Evolutionary conservation across 2,888 invertebrate species (phyloP), one percentile per base, ranked within the genome.

Genomic region (Limnephilus auricula): DNA sequence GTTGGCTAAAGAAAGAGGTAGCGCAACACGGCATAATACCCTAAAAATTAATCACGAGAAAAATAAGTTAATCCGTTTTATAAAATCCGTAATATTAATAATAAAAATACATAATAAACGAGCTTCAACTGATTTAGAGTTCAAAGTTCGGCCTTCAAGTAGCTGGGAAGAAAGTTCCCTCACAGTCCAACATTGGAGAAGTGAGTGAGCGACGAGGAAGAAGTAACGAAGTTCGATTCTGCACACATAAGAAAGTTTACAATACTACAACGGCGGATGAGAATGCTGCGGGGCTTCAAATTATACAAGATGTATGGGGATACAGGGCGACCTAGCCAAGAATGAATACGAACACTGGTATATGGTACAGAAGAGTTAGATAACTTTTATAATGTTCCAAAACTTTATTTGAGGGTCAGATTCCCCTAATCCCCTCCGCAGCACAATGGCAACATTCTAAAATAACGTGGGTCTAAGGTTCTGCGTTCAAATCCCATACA

Each of bases 191-290:
- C 40, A 89, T 45, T 45, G 79, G 45, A 80, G 79, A 45, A 80
- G 45, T 31, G 79, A 40, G 40, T 65, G 89, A 80, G 40, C 78
- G 78, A 65, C 25, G 25, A 65, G 65, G 65, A 65, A 65, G 65
- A 65, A 65, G 65, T 65, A 65, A 85, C 87, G 31, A 87, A 89
- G 80, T 80, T 89, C 6, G 80, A n/a, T 80, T 80, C 89, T 40
- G 80, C 89, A 89, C 89, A 89, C 89, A 89, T 80, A 78, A 80
- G 80, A 89, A 89, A 89, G 80, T 89, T 89, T 89, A 40, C 89
- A 80, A 50, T n/a, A 30, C 6, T 82, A 82, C 32, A 34, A 34
- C 13, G 45, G 89, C 30, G 13, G 40, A 50, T 78, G 78, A 78
- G 40, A 65, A 32, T 32, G 88, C 78, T 4, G 32, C 40, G 88